These are phyloP conservation scores for Parochlus steinenii DNA, from an alignment of 2,888 invertebrate species.

Conservation along the genomic window DNA sequence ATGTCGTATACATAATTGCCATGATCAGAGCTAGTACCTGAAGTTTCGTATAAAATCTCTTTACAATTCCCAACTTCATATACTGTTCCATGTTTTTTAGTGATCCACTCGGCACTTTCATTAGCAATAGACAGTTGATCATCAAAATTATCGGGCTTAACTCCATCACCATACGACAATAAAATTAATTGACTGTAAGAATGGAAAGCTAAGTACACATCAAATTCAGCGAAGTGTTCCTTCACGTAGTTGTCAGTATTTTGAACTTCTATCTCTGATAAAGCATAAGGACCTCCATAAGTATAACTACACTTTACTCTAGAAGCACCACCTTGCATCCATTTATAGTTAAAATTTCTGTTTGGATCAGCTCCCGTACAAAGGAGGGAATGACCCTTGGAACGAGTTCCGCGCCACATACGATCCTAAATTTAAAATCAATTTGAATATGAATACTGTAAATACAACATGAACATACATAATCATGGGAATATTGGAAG, in stretches of 20 bases:
- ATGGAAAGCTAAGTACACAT: conserved; percentile 42
- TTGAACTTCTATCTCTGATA: conserved; percentile 39
- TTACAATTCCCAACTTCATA: conserved; percentile 39
- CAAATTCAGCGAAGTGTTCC: conserved; percentile 33
- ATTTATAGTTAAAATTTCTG: conserved; percentile 26
- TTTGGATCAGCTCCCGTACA: conserved; percentile 24
- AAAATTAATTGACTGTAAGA: conserved; percentile 44
- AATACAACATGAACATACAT: too few species aligned
- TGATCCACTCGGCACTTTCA: conserved; percentile 34
- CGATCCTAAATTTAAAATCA: too few species aligned
- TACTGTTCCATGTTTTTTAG: conserved; percentile 35
- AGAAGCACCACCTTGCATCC: conserved; percentile 18
- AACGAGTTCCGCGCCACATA: conserved; percentile 49
- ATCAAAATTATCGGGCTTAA: conserved; percentile 26
- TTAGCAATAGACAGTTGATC: conserved; percentile 32
- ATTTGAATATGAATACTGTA: too few species aligned
- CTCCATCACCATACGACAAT: conserved; percentile 39
- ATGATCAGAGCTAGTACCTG: conserved; percentile 35
- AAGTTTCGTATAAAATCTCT: conserved; percentile 33
- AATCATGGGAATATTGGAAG: too few species aligned
- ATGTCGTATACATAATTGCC: conserved; percentile 33
- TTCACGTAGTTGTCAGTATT: conserved; percentile 31
- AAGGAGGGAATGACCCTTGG: conserved; percentile 9
- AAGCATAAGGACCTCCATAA: conserved; percentile 35
- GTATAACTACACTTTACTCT: conserved; percentile 23